Evolutionary conservation across 2,113 vertebrate species (phyloP).

Genomic region (Aptenodytes forsteri): DNA sequence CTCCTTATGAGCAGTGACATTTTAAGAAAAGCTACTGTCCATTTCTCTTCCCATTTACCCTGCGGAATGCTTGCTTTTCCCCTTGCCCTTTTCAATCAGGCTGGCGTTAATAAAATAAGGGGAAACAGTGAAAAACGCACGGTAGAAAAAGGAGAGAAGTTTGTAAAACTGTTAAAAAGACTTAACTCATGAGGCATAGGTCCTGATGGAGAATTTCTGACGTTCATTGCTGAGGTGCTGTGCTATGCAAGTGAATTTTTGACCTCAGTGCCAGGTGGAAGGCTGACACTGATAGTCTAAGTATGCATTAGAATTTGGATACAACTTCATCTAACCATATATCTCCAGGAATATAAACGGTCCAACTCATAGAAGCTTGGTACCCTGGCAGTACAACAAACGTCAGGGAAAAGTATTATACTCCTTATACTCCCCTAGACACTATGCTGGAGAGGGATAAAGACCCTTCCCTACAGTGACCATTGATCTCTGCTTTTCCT

Average conservation of each 20-base stretch:
- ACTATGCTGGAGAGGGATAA: not conserved
- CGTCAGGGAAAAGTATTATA: not conserved
- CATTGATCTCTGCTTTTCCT: not conserved
- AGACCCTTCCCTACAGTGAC: not conserved
- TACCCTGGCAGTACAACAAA: not conserved
- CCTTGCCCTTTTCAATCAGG: not conserved
- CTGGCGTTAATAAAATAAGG: not conserved
- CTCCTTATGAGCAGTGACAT: constrained; percentile 17
- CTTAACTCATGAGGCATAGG: not conserved
- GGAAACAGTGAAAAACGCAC: not conserved
- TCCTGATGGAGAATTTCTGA: not conserved
- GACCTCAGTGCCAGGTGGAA: not conserved
- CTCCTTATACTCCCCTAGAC: not conserved
- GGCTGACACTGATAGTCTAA: not conserved
- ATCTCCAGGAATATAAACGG: not conserved
- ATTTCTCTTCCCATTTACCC: not conserved
- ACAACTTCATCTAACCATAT: not conserved
- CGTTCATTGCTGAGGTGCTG: not conserved
- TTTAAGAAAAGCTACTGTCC: not conserved
- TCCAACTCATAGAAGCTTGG: not conserved
- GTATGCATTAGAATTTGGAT: not conserved
- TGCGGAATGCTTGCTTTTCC: not conserved
- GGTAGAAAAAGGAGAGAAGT: not conserved
- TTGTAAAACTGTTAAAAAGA: not conserved
- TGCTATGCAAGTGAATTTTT: not conserved